phyloP scores from a whole-genome alignment of 2,888 invertebrate genomes.

The Pachliopta kotzebuea region DNA sequence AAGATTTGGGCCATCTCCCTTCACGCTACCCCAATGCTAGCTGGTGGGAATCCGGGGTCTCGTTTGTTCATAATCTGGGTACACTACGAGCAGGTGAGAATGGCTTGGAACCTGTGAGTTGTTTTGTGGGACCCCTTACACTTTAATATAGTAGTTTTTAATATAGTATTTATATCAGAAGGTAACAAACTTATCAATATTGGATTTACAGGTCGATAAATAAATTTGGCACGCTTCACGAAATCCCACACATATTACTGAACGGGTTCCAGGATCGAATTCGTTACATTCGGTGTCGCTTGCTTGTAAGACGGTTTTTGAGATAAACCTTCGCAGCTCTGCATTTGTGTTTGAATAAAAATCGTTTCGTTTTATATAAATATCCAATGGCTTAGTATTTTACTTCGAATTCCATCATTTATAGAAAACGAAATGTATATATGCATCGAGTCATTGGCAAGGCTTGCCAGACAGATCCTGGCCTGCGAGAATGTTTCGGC shows the following conservation, averaged over 20 bases:
- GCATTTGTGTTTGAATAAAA: constrained; percentile 27
- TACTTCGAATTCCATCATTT: constrained; percentile 2
- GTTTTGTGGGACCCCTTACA: too few species aligned
- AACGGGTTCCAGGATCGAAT: constrained; percentile 17
- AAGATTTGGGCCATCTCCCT: too few species aligned
- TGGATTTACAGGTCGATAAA: constrained; percentile 7
- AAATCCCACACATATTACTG: constrained; percentile 15
- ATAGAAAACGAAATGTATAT: constrained; percentile 18
- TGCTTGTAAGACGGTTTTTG: constrained; percentile 21
- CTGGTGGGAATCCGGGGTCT: too few species aligned
- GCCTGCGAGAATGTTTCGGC: too few species aligned
- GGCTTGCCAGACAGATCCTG: too few species aligned
- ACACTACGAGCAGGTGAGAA: too few species aligned
- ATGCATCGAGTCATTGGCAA: too few species aligned
- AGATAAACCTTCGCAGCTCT: constrained; percentile 24
- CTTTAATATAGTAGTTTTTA: too few species aligned
- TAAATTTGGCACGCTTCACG: constrained; percentile 4
- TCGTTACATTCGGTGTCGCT: constrained; percentile 15
- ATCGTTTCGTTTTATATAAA: constrained; percentile 21
- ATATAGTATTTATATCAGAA: too few species aligned
- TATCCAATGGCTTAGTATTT: constrained; percentile 14
- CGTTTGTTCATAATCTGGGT: too few species aligned
- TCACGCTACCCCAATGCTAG: too few species aligned
- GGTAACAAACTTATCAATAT: neutral
- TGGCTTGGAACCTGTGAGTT: too few species aligned